Base-by-base conservation (phyloP, 2,113 vertebrate genomes). In the Malurus melanocephalus region DNA sequence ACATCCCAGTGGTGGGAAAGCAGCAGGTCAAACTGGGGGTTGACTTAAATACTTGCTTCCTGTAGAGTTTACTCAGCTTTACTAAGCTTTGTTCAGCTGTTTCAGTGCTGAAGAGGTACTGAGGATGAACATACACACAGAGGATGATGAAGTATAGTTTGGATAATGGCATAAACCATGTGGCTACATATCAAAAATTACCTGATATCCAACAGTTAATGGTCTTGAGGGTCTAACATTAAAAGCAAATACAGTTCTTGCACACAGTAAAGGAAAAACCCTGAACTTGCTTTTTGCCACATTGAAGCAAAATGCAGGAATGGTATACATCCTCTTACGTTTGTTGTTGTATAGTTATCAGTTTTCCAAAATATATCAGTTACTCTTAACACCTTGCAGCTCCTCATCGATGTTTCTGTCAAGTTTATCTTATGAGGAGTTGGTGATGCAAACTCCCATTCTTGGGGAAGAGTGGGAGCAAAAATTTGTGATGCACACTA, bases 241-340 rank as follows among this genome's bases (percentile, higher is more conserved):
- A 33, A 48, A 75, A 79, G 66, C 14, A 69, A 65, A 56, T 10
- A 13, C 20, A 38, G 17, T 33, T 75, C 33, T 45, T 0, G 0
- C 23, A 18, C 13, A 20, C 30, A 61, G 30, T 42, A n/a, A 56
- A 61, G 42, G 19, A 55, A 77, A 67, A 57, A 2, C 9, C 28
- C 8, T 45, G 12, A 51, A 23, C 19, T 26, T 22, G 42, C 13
- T 75, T 69, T 62, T 72, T 67, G 28, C 38, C 15, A 56, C 10
- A 3, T 17, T 42, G 61, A 78, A 46, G 33, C 40, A 85, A 49
- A 89, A 35, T 32, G 48, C 16, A 49, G 65, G 10, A 30, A 26
- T 27, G 14, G 19, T 69, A 60, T 45, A 26, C 0, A 0, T 3
- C 0, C 27, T 30, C 8, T 13, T 15, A n/a, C 8, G 6, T 57